Percentiles rank a stretch among this genome's conserved stretches.
phyloP scores from a whole-genome alignment of 92 coral and sea anemone genomes.

The Zoanthus solanderi region DNA sequence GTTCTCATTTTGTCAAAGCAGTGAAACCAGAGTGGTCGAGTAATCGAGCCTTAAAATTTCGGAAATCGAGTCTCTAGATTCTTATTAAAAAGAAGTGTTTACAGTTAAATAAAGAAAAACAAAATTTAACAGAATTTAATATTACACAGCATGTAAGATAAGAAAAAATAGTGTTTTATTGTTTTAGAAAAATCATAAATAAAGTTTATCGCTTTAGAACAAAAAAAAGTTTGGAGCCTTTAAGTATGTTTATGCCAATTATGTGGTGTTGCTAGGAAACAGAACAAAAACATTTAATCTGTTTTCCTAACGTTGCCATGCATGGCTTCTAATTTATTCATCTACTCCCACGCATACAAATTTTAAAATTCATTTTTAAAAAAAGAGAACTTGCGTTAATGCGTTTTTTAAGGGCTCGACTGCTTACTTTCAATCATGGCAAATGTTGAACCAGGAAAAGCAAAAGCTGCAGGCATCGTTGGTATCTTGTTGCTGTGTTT shows the following conservation, averaged over 20 bases:
- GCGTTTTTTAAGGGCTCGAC: neutral
- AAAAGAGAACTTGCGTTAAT: neutral
- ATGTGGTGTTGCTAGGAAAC: neutral
- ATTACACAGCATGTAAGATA: too few species aligned
- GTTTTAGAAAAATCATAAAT: too few species aligned
- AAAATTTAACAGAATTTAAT: too few species aligned
- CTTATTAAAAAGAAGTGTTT: too few species aligned
- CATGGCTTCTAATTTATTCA: conserved; percentile 5
- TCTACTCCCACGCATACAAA: neutral
- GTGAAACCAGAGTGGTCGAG: too few species aligned
- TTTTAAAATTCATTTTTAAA: neutral
- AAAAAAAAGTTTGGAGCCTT: too few species aligned
- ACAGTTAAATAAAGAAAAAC: too few species aligned
- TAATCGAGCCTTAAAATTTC: too few species aligned
- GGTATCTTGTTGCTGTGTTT: conserved; percentile 54
- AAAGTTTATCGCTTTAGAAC: too few species aligned
- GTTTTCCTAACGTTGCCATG: conserved; percentile 19
- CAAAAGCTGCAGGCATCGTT: conserved; percentile 80
- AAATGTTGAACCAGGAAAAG: conserved; percentile 72
- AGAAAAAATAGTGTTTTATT: too few species aligned
- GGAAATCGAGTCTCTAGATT: too few species aligned
- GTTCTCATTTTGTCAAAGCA: too few species aligned
- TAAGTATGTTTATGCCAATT: neutral
- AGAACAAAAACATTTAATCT: neutral
- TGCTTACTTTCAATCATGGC: conserved; percentile 18